Base-by-base conservation (phyloP, 2,113 vertebrate genomes). In the Seriola quinqueradiata region DNA sequence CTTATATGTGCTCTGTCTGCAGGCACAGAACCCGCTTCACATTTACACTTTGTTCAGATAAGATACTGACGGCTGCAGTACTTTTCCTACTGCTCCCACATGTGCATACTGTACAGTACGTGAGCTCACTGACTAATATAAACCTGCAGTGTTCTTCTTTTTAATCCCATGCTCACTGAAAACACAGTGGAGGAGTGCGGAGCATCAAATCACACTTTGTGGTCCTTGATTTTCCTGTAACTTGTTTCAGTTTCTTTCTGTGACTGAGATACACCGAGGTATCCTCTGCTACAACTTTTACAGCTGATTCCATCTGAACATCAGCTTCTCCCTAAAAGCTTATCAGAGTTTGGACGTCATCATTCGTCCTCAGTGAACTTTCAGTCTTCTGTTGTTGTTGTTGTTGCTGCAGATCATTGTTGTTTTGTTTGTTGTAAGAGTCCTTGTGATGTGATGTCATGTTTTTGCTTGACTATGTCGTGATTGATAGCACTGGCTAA, bases 31-130 rank as follows among this genome's bases (percentile, higher is more conserved):
- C 75, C 65, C 59, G 61, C 71, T 5, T 73, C 70, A 59, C 66
- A 81, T 75, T 77, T 64, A 48, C 84, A 60, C 57, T 73, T 5
- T 1, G 40, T 58, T 38, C 59, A 66, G 86, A 90, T 90, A 58
- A 88, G 89, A 86, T 78, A 73, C 16, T 32, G 63, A 75, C 23
- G 25, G 19, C 54, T 57, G 54, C 81, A 44, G 52, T 69, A 64
- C 75, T 86, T 64, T 44, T 59, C 64, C 46, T 78, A 46, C 32
- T 21, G 68, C 25, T 60, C 48, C 64, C 4, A 5, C 50, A 19
- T 8, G 23, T 12, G 8, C 36, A 40, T 8, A 17, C 64, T 63
- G 25, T 3, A 6, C 19, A 38, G 21, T 25, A 23, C 7, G 38
- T 50, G 0, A 13, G n/a, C 1, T 61, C 66, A 54, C 17, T 14